Base-by-base conservation (phyloP, 2,113 vertebrate species). In the Cephalophus harveyi region DNA sequence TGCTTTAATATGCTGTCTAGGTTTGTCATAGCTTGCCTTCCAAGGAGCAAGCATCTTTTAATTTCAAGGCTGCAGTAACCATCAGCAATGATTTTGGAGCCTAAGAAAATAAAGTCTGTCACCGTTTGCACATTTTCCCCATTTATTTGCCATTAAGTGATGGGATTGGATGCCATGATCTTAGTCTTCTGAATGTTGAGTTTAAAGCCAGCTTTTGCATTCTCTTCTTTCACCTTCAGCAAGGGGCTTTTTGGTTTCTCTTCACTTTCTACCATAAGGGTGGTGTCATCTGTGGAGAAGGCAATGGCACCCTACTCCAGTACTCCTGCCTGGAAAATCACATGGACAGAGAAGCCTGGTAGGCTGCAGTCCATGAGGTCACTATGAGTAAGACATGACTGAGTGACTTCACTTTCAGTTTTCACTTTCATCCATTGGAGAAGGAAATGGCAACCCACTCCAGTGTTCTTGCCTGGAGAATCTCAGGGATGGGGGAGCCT, bases 341-440 rank as follows among this genome's bases (percentile, higher is more conserved):
- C 64, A 11, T 10, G 64, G 64, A 67, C 0, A 0, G 17, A 36
- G 8, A 17, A 67, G 33, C 64, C 64, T 36, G 17, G 17, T 67
- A 10, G 64, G 4, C 64, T 36, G 17, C 17, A 36, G 64, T 21
- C 17, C 64, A 19, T 36, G 64, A 33, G 64, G 33, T 67, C 8
- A 9, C 64, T 19, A 67, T 1, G 33, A 67, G 33, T 5, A 2
- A 17, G 64, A 67, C 16, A 5, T 2, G 4, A 67, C 64, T n/a
- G 33, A 67, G 64, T 9, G 1, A 67, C 33, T 67, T 19, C 64
- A n/a, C 16, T 67, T 67, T 67, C 16, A n/a, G 0, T 19, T 67
- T 67, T 67, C 4, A n/a, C 62, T 19, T 67, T 67, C 33, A 67
- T 67, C 33, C 64, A 67, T 10, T 67, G 64, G 16, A 67, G 33